Conservation (phyloP, 2,888 invertebrate genomes). For the Cerastis rubricosa region DNA sequence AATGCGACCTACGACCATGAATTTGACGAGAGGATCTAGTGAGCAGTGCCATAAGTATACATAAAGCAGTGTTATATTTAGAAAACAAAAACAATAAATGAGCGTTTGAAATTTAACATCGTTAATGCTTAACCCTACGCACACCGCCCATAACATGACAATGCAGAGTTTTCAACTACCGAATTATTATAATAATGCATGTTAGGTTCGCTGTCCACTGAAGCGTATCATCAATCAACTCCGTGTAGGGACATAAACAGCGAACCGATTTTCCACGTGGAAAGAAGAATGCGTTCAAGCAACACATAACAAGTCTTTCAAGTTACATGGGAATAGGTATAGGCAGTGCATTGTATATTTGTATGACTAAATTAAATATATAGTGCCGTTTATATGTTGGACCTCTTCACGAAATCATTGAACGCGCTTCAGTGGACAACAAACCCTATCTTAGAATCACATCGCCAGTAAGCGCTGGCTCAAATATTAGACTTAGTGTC, state of each 20-base stretch:
- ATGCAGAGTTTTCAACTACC: conserved; percentile 73
- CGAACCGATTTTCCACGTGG: conserved; percentile 42
- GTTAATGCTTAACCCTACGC: conserved; percentile 78
- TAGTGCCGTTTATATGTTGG: conserved; percentile 50
- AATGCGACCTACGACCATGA: conserved; percentile 58
- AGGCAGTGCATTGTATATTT: conserved; percentile 62
- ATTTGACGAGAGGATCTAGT: conserved; percentile 64
- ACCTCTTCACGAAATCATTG: conserved; percentile 29
- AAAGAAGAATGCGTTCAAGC: conserved; percentile 42
- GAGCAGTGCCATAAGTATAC: conserved; percentile 69
- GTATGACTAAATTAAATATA: conserved; percentile 50
- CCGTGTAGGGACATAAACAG: conserved; percentile 29
- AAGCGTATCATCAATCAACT: conserved; percentile 25
- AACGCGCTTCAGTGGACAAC: conserved; percentile 43
- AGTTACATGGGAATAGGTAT: conserved; percentile 40
- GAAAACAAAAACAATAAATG: conserved; percentile 74
- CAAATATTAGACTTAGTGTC: conserved; percentile 53
- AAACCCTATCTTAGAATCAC: conserved; percentile 50
- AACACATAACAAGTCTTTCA: conserved; percentile 46
- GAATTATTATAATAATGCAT: conserved; percentile 63
- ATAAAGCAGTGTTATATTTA: conserved; percentile 76
- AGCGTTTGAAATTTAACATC: conserved; percentile 77
- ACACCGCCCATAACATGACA: conserved; percentile 67
- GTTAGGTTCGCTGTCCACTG: conserved; percentile 50
- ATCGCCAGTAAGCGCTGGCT: conserved; percentile 66